phyloP scores from a whole-genome alignment of 2,888 invertebrate species.

The Rosalia funebris region DNA sequence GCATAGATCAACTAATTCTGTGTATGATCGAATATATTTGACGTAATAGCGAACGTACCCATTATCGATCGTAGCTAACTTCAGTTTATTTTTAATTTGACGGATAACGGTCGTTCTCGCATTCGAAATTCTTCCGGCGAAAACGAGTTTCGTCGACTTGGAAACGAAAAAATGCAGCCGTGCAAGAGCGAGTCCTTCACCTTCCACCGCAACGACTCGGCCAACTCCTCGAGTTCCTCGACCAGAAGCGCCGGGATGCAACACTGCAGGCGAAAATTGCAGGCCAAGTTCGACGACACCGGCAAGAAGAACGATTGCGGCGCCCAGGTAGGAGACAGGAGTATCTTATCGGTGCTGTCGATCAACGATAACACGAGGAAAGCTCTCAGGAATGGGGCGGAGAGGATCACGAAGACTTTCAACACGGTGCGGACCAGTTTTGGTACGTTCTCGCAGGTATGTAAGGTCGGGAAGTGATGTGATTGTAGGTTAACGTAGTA shows the following conservation, averaged over 20 bases:
- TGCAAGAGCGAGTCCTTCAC: slow-evolving; percentile 52
- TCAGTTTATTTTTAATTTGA: slow-evolving; percentile 3
- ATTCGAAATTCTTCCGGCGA: neutral
- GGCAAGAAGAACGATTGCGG: slow-evolving; percentile 29
- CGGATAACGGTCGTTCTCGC: slow-evolving; percentile 6
- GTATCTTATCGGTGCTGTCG: slow-evolving; percentile 62
- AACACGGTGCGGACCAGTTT: slow-evolving; percentile 73
- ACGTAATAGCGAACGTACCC: too few species aligned
- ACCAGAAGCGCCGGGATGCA: slow-evolving; percentile 45
- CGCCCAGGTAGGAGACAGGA: slow-evolving; percentile 47
- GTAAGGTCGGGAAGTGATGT: neutral
- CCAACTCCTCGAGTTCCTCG: slow-evolving; percentile 48
- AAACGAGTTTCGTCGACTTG: neutral
- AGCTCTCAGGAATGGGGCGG: slow-evolving; percentile 73
- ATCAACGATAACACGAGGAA: slow-evolving; percentile 71
- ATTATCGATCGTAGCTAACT: neutral
- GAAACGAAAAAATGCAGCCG: slow-evolving; percentile 31
- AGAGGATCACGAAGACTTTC: slow-evolving; percentile 74
- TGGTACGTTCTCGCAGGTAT: slow-evolving; percentile 76
- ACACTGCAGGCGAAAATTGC: slow-evolving; percentile 57
- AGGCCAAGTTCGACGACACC: slow-evolving; percentile 56
- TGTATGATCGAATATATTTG: too few species aligned
- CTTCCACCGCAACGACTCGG: slow-evolving; percentile 51
- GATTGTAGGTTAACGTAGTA: neutral
- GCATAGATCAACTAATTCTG: too few species aligned